Percentiles rank a stretch among this genome's conserved stretches.
These are phyloP conservation scores for Acrobeloides nanus DNA, from an alignment of 2,888 invertebrate species.

Conservation along the genomic window DNA sequence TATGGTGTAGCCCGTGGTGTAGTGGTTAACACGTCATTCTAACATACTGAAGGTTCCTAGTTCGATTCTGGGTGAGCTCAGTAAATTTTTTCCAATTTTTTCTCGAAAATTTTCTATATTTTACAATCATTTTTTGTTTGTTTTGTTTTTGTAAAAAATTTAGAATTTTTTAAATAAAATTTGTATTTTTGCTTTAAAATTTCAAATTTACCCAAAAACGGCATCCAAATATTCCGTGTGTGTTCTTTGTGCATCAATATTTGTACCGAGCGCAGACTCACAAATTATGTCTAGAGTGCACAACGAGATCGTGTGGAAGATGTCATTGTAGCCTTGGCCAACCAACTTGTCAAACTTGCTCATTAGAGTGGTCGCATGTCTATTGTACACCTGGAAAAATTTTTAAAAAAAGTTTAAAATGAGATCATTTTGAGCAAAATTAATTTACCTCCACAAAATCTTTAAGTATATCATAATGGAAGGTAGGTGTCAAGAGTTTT, in stretches of 20 bases:
- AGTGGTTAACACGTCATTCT: too few relatives aligned
- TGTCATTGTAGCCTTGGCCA: conserved; percentile 25
- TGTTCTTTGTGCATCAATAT: conserved; percentile 44
- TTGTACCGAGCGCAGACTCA: conserved; percentile 52
- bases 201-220: conserved; percentile 40
- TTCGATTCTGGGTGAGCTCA: too few relatives aligned
- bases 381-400: conserved; percentile 56
- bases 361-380: conserved; percentile 54
- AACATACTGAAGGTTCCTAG: too few relatives aligned
- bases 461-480: conserved; percentile 58
- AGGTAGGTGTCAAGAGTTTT: conserved; percentile 57
- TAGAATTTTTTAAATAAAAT: too few relatives aligned
- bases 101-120: too few relatives aligned
- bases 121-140: too few relatives aligned
- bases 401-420: too few relatives aligned
- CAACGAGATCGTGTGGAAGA: conserved; percentile 50
- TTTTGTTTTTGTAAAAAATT: too few relatives aligned
- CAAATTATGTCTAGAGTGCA: conserved; percentile 59
- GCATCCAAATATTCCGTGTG: conserved; percentile 48
- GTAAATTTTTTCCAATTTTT: too few relatives aligned
- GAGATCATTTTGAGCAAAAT: too few relatives aligned
- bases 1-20: too few relatives aligned
- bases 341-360: conserved; percentile 36
- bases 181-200: too few relatives aligned
- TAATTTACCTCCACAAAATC: conserved; percentile 56